Evolutionary conservation across 2,888 invertebrate species (phyloP).

Genomic region (Scaptomyza flava): DNA sequence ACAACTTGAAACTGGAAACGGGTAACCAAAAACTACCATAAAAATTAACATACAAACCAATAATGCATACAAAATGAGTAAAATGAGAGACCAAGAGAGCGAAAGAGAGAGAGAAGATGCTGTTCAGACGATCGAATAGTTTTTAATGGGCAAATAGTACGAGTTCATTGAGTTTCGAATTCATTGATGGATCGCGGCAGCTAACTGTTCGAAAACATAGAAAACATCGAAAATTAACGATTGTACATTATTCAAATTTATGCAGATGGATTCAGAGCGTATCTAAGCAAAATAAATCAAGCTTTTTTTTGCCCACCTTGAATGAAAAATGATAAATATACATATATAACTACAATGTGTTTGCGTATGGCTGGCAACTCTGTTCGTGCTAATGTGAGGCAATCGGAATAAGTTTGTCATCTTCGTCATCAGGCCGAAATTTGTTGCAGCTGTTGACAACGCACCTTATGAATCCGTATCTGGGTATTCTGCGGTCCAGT

Average conservation of each 20-base stretch:
- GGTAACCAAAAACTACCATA: conserved; percentile 41
- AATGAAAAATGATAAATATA: conserved; percentile 14
- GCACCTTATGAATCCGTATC: conserved; percentile 36
- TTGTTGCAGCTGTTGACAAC: conserved; percentile 62
- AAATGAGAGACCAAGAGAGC: conserved; percentile 30
- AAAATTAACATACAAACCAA: conserved; percentile 72
- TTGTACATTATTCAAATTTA: conserved; percentile 71
- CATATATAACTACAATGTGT: neutral
- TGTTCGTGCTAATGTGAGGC: conserved; percentile 62
- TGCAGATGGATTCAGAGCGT: conserved; percentile 67
- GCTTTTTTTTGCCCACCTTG: conserved; percentile 57
- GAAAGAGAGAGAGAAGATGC: conserved; percentile 3
- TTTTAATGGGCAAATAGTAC: conserved; percentile 44
- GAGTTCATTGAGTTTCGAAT: conserved; percentile 62
- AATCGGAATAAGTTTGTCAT: conserved; percentile 41
- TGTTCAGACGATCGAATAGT: conserved; percentile 16
- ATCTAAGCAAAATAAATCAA: conserved; percentile 66
- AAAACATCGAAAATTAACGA: conserved; percentile 55
- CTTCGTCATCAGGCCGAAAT: conserved; percentile 27
- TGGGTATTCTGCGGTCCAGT: conserved; percentile 66
- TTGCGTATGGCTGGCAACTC: conserved; percentile 54
- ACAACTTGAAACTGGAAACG: conserved; percentile 44
- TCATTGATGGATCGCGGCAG: conserved; percentile 74
- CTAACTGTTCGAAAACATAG: conserved; percentile 49
- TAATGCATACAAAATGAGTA: conserved; percentile 26